Conservation (phyloP, 2,113 vertebrate genomes). For the Geococcyx californianus region DNA sequence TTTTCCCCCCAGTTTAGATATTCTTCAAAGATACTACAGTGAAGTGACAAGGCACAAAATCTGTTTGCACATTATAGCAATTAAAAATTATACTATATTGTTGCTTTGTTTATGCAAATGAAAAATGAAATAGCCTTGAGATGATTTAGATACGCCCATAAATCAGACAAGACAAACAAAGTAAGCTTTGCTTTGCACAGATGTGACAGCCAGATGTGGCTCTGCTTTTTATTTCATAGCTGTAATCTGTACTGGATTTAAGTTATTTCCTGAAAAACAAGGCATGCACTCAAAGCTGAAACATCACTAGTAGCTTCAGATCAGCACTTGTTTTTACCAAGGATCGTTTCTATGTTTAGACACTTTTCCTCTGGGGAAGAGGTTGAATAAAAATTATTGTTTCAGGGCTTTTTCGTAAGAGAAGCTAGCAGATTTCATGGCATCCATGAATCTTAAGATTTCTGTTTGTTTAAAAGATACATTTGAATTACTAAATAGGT, state of each 20-base stretch:
- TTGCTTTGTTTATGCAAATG: slow-evolving; percentile 30
- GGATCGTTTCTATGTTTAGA: neutral
- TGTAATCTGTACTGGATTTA: slow-evolving; percentile 51
- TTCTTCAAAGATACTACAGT: neutral
- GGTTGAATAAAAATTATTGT: neutral
- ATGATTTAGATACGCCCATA: slow-evolving; percentile 25
- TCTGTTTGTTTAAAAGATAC: neutral
- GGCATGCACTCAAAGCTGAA: neutral
- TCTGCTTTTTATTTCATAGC: slow-evolving; percentile 65
- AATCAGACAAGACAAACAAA: slow-evolving; percentile 44
- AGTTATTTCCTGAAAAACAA: slow-evolving; percentile 44
- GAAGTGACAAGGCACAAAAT: neutral
- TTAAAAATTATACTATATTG: neutral
- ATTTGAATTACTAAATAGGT: neutral
- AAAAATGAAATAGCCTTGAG: neutral
- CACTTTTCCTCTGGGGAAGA: neutral
- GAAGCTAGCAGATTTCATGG: neutral
- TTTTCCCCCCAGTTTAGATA: neutral
- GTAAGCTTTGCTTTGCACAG: slow-evolving; percentile 19
- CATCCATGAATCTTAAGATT: neutral
- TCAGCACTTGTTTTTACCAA: neutral
- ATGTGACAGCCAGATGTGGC: slow-evolving; percentile 59
- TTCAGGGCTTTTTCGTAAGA: neutral
- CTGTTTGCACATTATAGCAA: neutral
- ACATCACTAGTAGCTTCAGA: neutral